Evolutionary conservation across 2,888 invertebrate genomes (phyloP).

Genomic region (Brenthis ino): DNA sequence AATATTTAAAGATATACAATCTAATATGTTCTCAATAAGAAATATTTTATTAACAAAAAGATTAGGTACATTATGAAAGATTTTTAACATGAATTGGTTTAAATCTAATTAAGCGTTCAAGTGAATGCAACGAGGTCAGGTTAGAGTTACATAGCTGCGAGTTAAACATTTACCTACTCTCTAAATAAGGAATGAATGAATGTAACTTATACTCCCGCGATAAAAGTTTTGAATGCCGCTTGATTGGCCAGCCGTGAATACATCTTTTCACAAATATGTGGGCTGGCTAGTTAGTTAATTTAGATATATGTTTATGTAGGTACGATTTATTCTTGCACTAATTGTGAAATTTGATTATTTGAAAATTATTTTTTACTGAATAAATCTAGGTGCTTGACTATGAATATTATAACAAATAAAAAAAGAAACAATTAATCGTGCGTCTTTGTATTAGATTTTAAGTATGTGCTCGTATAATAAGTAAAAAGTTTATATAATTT

Average conservation of each 20-base stretch:
- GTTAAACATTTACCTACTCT: conserved; percentile 22
- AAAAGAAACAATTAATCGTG: no score
- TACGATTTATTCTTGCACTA: background rate
- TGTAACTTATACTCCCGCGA: conserved; percentile 28
- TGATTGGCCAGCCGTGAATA: conserved; percentile 35
- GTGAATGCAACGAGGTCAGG: conserved; percentile 19
- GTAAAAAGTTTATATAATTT: no score
- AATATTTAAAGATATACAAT: no score
- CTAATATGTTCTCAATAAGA: no score
- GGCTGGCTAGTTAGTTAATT: background rate
- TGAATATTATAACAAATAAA: no score
- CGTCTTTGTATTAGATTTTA: no score
- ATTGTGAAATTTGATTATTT: background rate
- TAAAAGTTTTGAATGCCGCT: conserved; percentile 33
- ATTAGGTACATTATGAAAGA: background rate
- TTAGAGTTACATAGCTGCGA: conserved; percentile 14
- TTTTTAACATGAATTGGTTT: background rate
- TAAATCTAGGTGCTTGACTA: no score
- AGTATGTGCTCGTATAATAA: no score
- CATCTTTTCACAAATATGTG: conserved; percentile 32
- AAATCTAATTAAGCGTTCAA: background rate
- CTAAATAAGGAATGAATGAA: conserved; percentile 20
- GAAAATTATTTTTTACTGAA: no score
- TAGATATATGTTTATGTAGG: background rate
- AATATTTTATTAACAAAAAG: background rate